These are phyloP conservation scores for Amblyjoppa proteus DNA, from an alignment of 2,888 invertebrate species.

Conservation along the genomic window DNA sequence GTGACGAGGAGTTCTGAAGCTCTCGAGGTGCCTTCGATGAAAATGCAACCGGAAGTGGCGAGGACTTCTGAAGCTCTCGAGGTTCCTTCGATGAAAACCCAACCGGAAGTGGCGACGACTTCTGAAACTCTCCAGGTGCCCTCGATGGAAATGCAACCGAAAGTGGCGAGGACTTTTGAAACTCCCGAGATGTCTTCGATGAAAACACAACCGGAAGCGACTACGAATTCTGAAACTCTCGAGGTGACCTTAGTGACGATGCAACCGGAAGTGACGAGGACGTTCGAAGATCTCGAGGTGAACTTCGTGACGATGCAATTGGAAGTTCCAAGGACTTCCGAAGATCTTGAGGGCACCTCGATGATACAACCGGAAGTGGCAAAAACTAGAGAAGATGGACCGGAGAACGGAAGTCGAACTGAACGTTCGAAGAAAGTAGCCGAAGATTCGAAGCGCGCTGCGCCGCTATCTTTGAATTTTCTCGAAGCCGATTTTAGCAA, in stretches of 20 bases:
- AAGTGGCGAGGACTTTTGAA: neutral
- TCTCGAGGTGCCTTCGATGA: neutral
- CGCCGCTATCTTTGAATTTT: constrained; percentile 5
- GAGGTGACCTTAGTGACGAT: neutral
- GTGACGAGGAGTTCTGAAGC: neutral
- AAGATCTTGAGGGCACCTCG: neutral
- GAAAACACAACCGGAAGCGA: neutral
- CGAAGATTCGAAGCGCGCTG: neutral
- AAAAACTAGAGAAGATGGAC: neutral
- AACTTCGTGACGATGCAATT: neutral
- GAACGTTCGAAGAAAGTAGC: neutral
- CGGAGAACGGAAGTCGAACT: neutral
- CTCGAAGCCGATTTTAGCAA: constrained; percentile 30
- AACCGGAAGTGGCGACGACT: no score
- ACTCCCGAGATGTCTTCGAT: neutral
- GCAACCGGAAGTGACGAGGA: neutral
- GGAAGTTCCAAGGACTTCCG: neutral
- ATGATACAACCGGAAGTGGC: neutral
- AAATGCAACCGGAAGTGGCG: no score
- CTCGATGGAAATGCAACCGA: constrained; percentile 1
- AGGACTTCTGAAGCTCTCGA: neutral
- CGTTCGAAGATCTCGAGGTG: neutral
- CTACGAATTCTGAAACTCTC: neutral
- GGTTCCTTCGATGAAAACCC: no score
- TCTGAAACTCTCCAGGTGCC: neutral